phyloP scores from a whole-genome alignment of 1,140 invertebrate species.

The Cydia fagiglandana region DNA sequence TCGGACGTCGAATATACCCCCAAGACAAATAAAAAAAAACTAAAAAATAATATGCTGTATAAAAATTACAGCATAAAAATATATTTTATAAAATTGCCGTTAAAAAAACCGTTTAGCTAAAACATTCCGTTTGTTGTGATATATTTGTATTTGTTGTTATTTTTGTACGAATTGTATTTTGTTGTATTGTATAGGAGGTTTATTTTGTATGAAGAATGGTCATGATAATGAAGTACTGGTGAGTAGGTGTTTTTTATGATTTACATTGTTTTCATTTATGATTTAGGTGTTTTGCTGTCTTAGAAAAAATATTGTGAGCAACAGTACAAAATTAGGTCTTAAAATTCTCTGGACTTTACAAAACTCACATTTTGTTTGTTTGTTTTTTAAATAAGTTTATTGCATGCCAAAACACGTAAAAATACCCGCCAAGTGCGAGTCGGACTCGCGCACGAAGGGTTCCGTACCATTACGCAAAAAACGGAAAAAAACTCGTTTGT shows the following conservation, averaged over 20 bases:
- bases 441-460: too few relatives aligned
- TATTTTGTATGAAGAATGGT: conserved; percentile 52
- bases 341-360: too few relatives aligned
- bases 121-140: conserved; percentile 59
- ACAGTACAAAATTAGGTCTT: too few relatives aligned
- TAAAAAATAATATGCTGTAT: conserved; percentile 62
- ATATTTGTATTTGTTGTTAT: conserved; percentile 46
- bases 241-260: conserved; percentile 36
- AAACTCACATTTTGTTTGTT: too few relatives aligned
- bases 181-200: conserved; percentile 37
- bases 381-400: too few relatives aligned
- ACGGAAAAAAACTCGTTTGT: too few relatives aligned
- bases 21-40: conserved; percentile 34
- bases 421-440: too few relatives aligned
- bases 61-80: conserved; percentile 54
- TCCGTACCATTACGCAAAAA: too few relatives aligned
- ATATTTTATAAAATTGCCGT: conserved; percentile 52
- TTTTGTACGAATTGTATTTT: conserved; percentile 39
- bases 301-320: too few relatives aligned
- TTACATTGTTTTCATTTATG: neutral
- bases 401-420: too few relatives aligned
- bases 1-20: conserved; percentile 40
- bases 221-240: conserved; percentile 54
- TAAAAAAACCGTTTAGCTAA: conserved; percentile 48
- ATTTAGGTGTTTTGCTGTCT: too few relatives aligned